Conservation (phyloP, 2,113 vertebrate species). For the Mionectes macconnelli region DNA sequence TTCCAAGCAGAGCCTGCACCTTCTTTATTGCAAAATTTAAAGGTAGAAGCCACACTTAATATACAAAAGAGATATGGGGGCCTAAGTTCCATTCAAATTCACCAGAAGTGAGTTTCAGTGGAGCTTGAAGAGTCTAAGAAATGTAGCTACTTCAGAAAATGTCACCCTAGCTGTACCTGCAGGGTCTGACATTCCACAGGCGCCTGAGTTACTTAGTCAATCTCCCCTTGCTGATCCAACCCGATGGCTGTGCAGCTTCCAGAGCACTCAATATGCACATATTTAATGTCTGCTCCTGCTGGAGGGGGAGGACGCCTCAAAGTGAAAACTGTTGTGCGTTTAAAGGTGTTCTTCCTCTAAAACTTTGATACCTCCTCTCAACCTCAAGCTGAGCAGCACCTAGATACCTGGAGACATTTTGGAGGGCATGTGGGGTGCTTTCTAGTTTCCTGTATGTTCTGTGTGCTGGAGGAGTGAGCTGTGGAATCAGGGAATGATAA, state of each 20-base stretch:
- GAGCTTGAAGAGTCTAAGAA: neutral
- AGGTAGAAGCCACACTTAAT: neutral
- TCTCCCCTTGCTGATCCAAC: neutral
- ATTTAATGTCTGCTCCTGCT: neutral
- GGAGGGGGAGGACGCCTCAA: neutral
- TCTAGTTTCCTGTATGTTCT: neutral
- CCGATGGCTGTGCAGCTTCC: neutral
- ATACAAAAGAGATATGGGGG: neutral
- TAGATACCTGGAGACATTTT: neutral
- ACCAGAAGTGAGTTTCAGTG: neutral
- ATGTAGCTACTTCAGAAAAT: constrained; percentile 2
- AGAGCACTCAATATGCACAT: neutral
- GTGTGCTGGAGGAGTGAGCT: neutral
- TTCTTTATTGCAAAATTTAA: neutral
- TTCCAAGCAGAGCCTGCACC: neutral
- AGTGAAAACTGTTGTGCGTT: neutral
- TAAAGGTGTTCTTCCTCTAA: neutral
- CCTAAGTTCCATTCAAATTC: neutral
- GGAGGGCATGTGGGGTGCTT: neutral
- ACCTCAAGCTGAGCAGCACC: neutral
- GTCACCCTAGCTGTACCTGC: neutral
- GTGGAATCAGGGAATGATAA: neutral
- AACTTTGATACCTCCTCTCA: neutral
- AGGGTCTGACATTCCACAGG: constrained; percentile 7
- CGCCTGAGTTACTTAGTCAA: neutral